Evolutionary conservation across 2,797 vertebrate species (phyloP), one percentile per base, ranked within the genome.

Genomic region (Prunella strophiata): DNA sequence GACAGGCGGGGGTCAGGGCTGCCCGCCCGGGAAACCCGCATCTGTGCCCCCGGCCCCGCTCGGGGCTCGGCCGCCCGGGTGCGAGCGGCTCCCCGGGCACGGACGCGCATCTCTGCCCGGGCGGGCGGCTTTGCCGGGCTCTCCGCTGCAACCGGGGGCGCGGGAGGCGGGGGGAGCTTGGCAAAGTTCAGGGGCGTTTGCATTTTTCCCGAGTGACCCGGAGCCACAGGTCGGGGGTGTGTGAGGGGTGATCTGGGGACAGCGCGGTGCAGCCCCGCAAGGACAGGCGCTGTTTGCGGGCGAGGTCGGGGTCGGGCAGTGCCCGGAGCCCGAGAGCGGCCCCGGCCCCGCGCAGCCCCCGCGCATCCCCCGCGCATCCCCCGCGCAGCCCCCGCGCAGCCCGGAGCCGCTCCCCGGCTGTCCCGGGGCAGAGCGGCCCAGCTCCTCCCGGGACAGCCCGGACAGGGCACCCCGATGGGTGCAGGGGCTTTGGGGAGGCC

Each of bases 1-100:
- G 96, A 93, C 92, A 72, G 58, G 45, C 57, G 66, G 82, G 19
- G 73, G 59, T 62, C 91, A 85, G 40, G 68, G 83, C 55, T 68
- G 80, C 58, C 62, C 7, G 11, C 26, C 23, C 68, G 81, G 77
- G 45, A 79, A 91, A 36, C 2, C 13, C 55, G 20, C 82, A 84
- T 83, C 82, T 76, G 85, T 8, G 54, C 7, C 5, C 29, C 32
- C 43, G 34, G 63, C 23, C 8, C 36, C 61, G 29, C 42, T 3
- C 42, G 11, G 63, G 22, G 65, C 40, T 75, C 54, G 30, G 20
- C 47, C 7, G 34, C 14, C 16, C 27, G 32, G 26, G 1, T 12
- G 61, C 34, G 6, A 76, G 50, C 26, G 40, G 70, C 16, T 81
- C 58, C 45, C 54, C n/a, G 38, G 80, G 45, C 75, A 32, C 47